Percentiles rank a stretch among this genome's conserved stretches.
Conservation (phyloP, 2,797 vertebrate genomes). For the Eidolon dupreanum region DNA sequence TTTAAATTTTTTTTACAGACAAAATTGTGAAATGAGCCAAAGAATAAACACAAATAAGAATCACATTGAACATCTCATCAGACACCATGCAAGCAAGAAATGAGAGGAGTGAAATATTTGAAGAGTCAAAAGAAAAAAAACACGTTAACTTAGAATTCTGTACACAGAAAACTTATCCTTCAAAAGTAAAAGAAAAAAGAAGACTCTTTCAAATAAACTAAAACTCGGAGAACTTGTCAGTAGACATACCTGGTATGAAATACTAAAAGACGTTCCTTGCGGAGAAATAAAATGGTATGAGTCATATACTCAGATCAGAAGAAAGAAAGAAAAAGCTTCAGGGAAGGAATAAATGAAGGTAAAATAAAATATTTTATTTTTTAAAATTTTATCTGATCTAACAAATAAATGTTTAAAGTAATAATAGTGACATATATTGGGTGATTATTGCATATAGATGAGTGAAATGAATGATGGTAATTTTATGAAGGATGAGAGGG, state of each 20-base stretch:
- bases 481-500: neutral
- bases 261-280: neutral
- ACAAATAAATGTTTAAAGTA: neutral
- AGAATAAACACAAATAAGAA: no score
- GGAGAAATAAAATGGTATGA: neutral
- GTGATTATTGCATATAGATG: no score
- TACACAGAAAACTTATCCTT: neutral
- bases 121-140: neutral
- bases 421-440: neutral
- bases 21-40: neutral
- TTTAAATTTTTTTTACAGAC: no score
- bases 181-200: neutral
- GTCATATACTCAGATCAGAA: neutral
- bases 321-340: neutral
- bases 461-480: neutral
- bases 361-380: neutral
- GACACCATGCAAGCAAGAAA: neutral
- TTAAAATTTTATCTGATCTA: neutral
- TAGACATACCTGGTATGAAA: neutral
- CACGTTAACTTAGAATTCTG: neutral
- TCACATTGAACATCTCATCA: neutral
- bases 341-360: neutral
- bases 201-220: neutral
- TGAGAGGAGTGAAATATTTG: neutral
- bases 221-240: neutral